A percentile compares a stretch with the other conserved stretches of the same genome.
These are phyloP conservation scores for Zonotrichia leucophrys DNA, from an alignment of 2,113 vertebrate species.

Conservation along the genomic window DNA sequence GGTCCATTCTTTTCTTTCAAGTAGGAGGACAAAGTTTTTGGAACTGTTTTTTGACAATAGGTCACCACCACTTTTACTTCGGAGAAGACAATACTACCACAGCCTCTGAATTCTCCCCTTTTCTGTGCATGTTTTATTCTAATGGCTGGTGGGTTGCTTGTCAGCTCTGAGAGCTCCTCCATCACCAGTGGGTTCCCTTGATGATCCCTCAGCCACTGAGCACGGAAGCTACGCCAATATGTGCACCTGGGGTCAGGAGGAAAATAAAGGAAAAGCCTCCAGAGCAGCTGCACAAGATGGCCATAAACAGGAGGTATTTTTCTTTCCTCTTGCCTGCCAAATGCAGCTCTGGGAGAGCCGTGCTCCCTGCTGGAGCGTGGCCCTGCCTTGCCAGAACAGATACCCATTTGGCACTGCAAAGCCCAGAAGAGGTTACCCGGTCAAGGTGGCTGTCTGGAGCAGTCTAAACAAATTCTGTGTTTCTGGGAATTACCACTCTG, in stretches of 20 bases:
- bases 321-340: not conserved
- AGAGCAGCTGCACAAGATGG: not conserved
- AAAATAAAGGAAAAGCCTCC: not conserved
- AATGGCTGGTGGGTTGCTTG: not conserved
- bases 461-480: slow-evolving; percentile 46
- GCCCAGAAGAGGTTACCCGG: slow-evolving; percentile 18
- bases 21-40: not conserved
- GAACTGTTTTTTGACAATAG: not conserved
- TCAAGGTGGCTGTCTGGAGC: slow-evolving; percentile 61
- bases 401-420: slow-evolving; percentile 14
- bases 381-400: not conserved
- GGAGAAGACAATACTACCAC: not conserved
- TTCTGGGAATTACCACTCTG: slow-evolving; percentile 72
- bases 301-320: slow-evolving; percentile 46
- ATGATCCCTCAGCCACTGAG: not conserved
- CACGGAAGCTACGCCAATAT: not conserved
- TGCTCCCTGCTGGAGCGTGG: not conserved
- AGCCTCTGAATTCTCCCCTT: not conserved
- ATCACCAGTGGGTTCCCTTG: not conserved
- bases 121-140: not conserved
- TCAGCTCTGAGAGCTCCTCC: not conserved
- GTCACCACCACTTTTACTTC: not conserved
- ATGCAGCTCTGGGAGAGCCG: not conserved
- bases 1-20: not conserved
- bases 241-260: not conserved